Evolutionary conservation across 2,797 vertebrate genomes (phyloP).

Genomic region (Sebastes reedi): DNA sequence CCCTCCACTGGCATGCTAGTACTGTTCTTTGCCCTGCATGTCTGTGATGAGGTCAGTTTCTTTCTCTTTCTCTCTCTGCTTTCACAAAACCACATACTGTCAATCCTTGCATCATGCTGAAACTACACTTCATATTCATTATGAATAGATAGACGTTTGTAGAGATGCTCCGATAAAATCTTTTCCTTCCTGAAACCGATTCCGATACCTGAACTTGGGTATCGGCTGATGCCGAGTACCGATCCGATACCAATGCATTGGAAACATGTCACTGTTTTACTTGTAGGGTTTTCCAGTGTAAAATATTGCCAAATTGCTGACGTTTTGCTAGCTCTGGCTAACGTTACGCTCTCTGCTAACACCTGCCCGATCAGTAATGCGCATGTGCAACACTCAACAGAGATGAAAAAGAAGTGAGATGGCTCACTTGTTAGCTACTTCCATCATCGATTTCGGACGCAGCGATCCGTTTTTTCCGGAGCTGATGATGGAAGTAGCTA

Average conservation of each 20-base stretch:
- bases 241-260: background rate
- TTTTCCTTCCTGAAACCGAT: background rate
- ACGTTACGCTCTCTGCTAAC: background rate
- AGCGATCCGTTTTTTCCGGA: no score
- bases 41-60: conserved; percentile 93
- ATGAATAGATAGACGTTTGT: background rate
- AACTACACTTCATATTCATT: background rate
- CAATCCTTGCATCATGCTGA: background rate
- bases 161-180: background rate
- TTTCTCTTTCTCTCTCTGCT: background rate
- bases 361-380: background rate
- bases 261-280: background rate
- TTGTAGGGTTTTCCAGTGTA: background rate
- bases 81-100: background rate
- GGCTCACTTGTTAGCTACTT: background rate
- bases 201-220: background rate
- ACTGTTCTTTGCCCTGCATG: conserved; percentile 96
- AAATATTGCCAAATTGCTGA: background rate
- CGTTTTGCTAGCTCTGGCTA: background rate
- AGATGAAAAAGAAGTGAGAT: background rate
- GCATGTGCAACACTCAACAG: background rate
- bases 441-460: background rate
- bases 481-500: background rate
- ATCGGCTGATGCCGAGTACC: background rate
- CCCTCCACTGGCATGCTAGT: conserved; percentile 99